A percentile compares a stretch with the other conserved stretches of the same genome.
Evolutionary conservation across 2,888 invertebrate species (phyloP).

Genomic region (Agriotes lineatus): DNA sequence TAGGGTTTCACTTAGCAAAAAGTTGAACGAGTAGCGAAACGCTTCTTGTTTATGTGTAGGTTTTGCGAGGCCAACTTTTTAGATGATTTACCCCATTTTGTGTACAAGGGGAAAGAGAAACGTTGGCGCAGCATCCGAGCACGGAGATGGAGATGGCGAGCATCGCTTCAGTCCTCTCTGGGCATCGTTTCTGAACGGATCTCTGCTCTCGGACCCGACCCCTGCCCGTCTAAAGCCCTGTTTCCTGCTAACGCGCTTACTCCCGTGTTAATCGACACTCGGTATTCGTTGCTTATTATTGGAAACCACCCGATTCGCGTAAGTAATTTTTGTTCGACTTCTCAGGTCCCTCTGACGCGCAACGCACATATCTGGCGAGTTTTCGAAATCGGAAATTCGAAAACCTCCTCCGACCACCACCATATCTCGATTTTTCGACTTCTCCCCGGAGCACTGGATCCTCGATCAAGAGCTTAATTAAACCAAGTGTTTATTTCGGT

Average conservation of each 20-base stretch:
- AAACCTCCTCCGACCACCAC: background rate
- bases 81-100: slow-evolving; percentile 43
- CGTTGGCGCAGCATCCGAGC: slow-evolving; percentile 54
- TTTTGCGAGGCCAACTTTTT: slow-evolving; percentile 39
- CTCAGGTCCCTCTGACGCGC: background rate
- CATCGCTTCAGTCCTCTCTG: slow-evolving; percentile 59
- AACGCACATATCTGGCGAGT: slow-evolving; percentile 22
- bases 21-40: slow-evolving; percentile 2
- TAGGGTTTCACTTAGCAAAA: slow-evolving; percentile 18
- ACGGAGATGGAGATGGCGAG: slow-evolving; percentile 44
- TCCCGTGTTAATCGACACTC: slow-evolving; percentile 39
- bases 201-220: slow-evolving; percentile 58
- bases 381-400: slow-evolving; percentile 7
- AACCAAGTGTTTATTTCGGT: slow-evolving; percentile 34
- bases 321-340: slow-evolving; percentile 34
- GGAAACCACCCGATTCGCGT: slow-evolving; percentile 38
- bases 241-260: slow-evolving; percentile 47
- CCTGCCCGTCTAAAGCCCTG: slow-evolving; percentile 59
- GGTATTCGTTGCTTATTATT: slow-evolving; percentile 38
- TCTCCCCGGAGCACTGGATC: background rate
- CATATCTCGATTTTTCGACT: slow-evolving; percentile 13
- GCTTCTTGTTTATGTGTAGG: slow-evolving; percentile 29
- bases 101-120: slow-evolving; percentile 34
- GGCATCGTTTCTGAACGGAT: slow-evolving; percentile 61
- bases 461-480: slow-evolving; percentile 4